Conservation (phyloP, 2,113 vertebrate species). For the Myiagra hebetior region DNA sequence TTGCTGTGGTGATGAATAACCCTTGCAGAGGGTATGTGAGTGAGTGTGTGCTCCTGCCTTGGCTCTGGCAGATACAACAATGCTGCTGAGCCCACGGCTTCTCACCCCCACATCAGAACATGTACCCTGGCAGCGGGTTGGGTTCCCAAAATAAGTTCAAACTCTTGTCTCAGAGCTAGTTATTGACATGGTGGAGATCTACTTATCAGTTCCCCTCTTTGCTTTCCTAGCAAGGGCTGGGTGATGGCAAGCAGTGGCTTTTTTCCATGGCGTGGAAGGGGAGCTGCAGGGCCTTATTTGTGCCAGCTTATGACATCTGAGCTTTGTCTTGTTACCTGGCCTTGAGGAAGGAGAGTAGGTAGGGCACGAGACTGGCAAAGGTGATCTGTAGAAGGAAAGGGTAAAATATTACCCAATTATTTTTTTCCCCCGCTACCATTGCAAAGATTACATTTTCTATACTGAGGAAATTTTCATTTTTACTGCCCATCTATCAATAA, state of each 20-base stretch:
- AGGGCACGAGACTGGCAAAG: background rate
- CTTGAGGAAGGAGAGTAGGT: background rate
- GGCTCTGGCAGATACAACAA: background rate
- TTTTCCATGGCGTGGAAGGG: background rate
- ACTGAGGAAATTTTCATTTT: background rate
- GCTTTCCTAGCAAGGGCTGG: background rate
- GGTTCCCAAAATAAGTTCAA: background rate
- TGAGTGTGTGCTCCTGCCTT: background rate
- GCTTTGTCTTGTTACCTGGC: background rate
- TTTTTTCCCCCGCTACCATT: background rate
- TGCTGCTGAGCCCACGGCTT: background rate
- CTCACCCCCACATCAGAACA: fast-evolving
- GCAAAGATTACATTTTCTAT: background rate
- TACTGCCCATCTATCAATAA: background rate
- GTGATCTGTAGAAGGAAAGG: background rate
- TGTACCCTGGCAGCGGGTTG: background rate
- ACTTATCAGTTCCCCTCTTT: fast-evolving
- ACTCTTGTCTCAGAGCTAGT: background rate
- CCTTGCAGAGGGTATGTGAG: background rate
- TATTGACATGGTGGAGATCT: background rate
- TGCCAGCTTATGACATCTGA: background rate
- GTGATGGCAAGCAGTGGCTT: background rate
- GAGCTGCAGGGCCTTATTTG: background rate
- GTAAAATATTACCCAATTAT: background rate
- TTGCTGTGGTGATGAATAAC: constrained; percentile 65